phyloP scores from a whole-genome alignment of 2,888 invertebrate species.

The Yponomeuta sedellus region DNA sequence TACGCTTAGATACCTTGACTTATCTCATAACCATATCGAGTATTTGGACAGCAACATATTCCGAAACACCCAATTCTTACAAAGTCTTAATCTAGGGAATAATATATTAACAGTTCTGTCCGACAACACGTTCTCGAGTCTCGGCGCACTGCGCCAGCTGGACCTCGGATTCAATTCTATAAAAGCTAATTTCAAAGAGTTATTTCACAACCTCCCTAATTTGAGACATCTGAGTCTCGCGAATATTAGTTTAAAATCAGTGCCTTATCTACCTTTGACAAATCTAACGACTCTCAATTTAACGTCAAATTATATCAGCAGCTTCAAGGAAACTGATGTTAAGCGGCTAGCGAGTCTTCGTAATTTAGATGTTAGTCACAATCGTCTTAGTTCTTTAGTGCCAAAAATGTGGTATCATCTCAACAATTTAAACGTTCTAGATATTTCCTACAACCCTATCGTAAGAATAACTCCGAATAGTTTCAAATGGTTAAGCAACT shows the following conservation, averaged over 20 bases:
- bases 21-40: slow-evolving; percentile 88
- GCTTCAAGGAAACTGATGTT: slow-evolving; percentile 82
- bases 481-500: slow-evolving; percentile 81
- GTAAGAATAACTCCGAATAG: slow-evolving; percentile 83
- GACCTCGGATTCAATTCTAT: slow-evolving; percentile 88
- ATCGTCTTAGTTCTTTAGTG: slow-evolving; percentile 85
- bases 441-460: slow-evolving; percentile 89
- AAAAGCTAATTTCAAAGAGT: slow-evolving; percentile 90
- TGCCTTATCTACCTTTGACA: slow-evolving; percentile 86
- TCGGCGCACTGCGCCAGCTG: slow-evolving; percentile 85
- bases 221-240: slow-evolving; percentile 86
- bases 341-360: slow-evolving; percentile 83
- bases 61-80: slow-evolving; percentile 86
- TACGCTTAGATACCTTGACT: slow-evolving; percentile 85
- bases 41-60: slow-evolving; percentile 93
- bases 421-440: slow-evolving; percentile 83
- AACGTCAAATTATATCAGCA: slow-evolving; percentile 85
- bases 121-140: slow-evolving; percentile 91
- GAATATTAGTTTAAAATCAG: slow-evolving; percentile 83
- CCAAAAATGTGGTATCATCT: slow-evolving; percentile 85
- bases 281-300: slow-evolving; percentile 88
- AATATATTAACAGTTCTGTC: slow-evolving; percentile 90
- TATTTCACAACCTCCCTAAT: slow-evolving; percentile 90
- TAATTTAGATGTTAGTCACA: slow-evolving; percentile 84
- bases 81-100: slow-evolving; percentile 84